Conservation (phyloP, 2,888 invertebrate species). For the Xestia xanthographa region DNA sequence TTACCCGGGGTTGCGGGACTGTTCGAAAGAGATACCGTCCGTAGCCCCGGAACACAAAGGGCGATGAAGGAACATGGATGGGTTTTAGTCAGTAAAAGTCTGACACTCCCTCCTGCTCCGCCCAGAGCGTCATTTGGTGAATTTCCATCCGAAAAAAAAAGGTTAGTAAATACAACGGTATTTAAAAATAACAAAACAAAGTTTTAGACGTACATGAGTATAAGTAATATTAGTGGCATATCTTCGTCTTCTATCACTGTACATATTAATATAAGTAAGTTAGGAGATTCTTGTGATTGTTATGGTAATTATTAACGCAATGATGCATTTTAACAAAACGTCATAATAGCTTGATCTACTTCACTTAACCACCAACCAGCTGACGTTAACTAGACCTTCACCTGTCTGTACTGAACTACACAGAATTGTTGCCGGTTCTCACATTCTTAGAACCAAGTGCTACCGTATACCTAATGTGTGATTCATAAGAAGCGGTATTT, state of each 20-base stretch:
- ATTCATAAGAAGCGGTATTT: conserved; percentile 64
- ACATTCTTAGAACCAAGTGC: conserved; percentile 56
- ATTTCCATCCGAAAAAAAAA: too few relatives aligned
- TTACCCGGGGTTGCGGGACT: too few relatives aligned
- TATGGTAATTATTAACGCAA: neutral
- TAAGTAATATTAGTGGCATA: neutral
- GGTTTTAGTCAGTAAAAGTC: too few relatives aligned
- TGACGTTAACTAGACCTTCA: conserved; percentile 50
- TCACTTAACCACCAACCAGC: conserved; percentile 31
- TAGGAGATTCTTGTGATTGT: neutral
- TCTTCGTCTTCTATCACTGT: too few relatives aligned
- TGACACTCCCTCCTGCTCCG: too few relatives aligned
- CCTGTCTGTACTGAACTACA: conserved; percentile 6
- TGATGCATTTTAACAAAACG: neutral
- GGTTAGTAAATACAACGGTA: neutral
- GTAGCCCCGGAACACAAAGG: too few relatives aligned
- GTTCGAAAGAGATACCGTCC: too few relatives aligned
- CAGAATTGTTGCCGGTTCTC: conserved; percentile 49
- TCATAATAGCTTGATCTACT: neutral
- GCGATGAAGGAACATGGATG: too few relatives aligned
- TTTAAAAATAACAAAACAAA: neutral
- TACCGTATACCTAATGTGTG: conserved; percentile 52
- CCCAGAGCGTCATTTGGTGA: too few relatives aligned
- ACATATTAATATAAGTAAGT: too few relatives aligned
- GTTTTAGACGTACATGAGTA: neutral